Conservation (phyloP, 1,140 invertebrate genomes). For the Chionoecetes opilio region DNA sequence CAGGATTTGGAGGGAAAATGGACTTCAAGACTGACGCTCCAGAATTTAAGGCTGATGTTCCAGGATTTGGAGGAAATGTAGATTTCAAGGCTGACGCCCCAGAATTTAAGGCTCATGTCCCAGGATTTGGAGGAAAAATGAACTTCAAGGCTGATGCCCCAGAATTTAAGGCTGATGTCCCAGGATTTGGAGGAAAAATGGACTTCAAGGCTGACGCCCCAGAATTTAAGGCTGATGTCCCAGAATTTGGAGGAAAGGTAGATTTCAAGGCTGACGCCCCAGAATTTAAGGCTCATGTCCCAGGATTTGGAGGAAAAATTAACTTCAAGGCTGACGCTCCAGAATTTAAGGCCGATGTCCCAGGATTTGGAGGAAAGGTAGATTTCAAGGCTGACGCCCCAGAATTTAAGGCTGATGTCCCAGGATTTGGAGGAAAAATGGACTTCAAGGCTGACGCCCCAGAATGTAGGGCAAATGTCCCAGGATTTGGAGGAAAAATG, state of each 20-base stretch:
- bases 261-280: conserved; percentile 28
- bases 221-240: conserved; percentile 7
- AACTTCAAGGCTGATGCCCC: neutral
- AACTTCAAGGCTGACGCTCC: neutral
- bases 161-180: neutral
- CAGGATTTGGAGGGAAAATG: conserved; percentile 21
- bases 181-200: neutral
- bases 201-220: conserved; percentile 22
- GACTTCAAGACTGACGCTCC: neutral
- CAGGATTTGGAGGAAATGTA: neutral
- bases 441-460: neutral
- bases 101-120: neutral
- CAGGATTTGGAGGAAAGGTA: neutral
- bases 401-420: conserved; percentile 22
- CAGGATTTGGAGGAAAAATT: neutral
- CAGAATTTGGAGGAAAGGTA: conserved; percentile 39
- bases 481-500: conserved; percentile 15
- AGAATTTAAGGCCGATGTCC: neutral
- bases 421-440: neutral
- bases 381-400: neutral
- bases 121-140: conserved; percentile 38
- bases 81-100: neutral
- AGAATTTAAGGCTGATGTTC: conserved; percentile 9
- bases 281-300: conserved; percentile 29
- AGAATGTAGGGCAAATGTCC: neutral